Base-by-base conservation (phyloP, 2,888 invertebrate genomes). In the Hymenopus coronatus region DNA sequence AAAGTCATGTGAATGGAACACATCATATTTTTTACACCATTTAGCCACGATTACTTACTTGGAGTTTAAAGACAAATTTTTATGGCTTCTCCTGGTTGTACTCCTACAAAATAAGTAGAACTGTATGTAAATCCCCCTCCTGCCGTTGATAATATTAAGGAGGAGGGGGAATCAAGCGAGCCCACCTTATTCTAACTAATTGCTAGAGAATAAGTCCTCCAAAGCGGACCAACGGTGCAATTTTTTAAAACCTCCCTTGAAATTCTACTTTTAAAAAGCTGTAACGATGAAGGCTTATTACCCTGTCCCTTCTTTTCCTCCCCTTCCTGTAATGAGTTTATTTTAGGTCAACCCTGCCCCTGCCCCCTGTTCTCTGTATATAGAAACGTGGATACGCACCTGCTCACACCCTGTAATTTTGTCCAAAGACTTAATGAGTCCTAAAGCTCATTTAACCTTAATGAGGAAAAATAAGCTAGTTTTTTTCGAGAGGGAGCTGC, bases 381-480 rank as follows among this genome's bases (percentile, higher is more conserved):
- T 87, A 87, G 82, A 82, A 82, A 87, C 87, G 54, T 70, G 20
- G 54, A 87, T 87, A 88, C 88, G 83, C 88, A 88, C 88, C 88
- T 88, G 88, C 88, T 54, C 82, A 54, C 88, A 88, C 88, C 84
- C 88, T 88, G 82, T 88, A 88, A 88, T 88, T 88, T 88, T 88
- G 88, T 83, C 84, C 88, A 88, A 88, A 88, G 88, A 88, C 88
- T 89, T 89, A 89, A 89, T 89, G 89, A 89, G 88, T 89, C 86
- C 89, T 89, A 88, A 89, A 88, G 86, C 88, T 85, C 89, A 89
- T 88, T 88, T 88, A 88, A 82, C 87, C 85, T 86, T 89, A 89
- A 89, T 89, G 89, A 89, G 89, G 88, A 89, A 89, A 89, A 89
- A 89, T 89, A 89, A 89, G 88, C 88, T 88, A 88, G 88, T 82